Evolutionary conservation across 2,113 vertebrate genomes (phyloP), one percentile per base, ranked within the genome.

Genomic region (Bufo gargarizans): DNA sequence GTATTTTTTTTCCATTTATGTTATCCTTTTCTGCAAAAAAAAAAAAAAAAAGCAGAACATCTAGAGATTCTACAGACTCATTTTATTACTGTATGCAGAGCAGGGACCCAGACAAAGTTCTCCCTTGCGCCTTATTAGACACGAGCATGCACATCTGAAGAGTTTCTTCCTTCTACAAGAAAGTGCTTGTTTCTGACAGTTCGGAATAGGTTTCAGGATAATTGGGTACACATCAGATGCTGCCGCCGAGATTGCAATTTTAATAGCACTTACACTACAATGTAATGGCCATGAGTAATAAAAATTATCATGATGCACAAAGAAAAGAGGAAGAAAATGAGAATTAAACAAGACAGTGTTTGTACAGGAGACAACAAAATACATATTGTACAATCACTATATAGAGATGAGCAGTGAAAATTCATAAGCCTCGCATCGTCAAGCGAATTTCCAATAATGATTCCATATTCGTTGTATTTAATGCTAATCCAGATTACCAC

Each of bases 71-170:
- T 20, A 43, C 22, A 43, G n/a, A 4, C 33, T 7, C 78, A 12
- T 45, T 8, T 43, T 22, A 16, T 81, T 47, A 45, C 56, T 4
- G 58, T 81, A 59, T 81, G 79, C 56, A 61, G 58, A 81, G 8
- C 79, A 19, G 56, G 43, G 79, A 20, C 79, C 58, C 56, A 45
- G 58, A 61, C 56, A 61, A 43, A 81, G 79, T 81, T 47, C 33
- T 81, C 79, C 79, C 79, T 61, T 61, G 79, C 79, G 79, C 22
- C 79, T 81, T 81, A 81, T 81, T 61, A 81, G 79, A 45, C 58
- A 17, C 0, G 33, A 81, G 16, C 56, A 59, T 0, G 33, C 20
- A 45, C n/a, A 59, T 47, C 79, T 81, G 58, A 80, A 45, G 55
- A 80, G 78, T 80, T 80, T 22, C 58, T 45, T 56, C 55, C 22